Conservation (phyloP, 2,888 invertebrate species). For the Eristalis arbustorum region DNA sequence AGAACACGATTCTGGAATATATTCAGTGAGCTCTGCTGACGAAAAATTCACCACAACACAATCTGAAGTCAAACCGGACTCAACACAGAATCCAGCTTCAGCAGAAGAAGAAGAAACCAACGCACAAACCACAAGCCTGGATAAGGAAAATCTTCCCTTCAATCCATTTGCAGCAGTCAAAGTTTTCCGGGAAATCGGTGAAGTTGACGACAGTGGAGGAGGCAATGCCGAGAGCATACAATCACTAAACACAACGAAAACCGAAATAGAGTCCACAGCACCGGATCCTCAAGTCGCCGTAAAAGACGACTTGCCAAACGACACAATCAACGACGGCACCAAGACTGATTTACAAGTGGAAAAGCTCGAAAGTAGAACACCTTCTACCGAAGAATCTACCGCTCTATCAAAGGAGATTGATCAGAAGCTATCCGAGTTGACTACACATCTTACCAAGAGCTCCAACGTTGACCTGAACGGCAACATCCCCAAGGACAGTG, state of each 20-base stretch:
- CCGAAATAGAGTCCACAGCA: background rate
- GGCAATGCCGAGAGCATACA: background rate
- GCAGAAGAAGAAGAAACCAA: background rate
- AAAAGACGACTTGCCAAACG: background rate
- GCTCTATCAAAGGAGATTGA: conserved; percentile 56
- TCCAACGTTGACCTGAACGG: conserved; percentile 55
- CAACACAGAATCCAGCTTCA: background rate
- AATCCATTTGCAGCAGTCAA: background rate
- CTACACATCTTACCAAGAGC: conserved; percentile 22
- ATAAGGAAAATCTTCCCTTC: background rate
- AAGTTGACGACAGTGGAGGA: background rate
- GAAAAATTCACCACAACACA: background rate
- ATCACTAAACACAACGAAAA: conserved; percentile 21
- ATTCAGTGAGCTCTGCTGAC: background rate
- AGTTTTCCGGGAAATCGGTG: background rate
- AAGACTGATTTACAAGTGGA: conserved; percentile 51
- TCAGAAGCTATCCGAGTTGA: conserved; percentile 52
- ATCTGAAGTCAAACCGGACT: background rate
- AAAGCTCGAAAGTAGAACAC: background rate
- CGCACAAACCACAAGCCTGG: background rate
- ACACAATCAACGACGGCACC: conserved; percentile 12
- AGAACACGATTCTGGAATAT: background rate
- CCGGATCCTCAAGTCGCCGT: background rate
- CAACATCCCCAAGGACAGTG: conserved; percentile 28
- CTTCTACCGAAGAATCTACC: conserved; percentile 21